Conservation (phyloP, 2,888 invertebrate genomes). For the Patella pellucida region DNA sequence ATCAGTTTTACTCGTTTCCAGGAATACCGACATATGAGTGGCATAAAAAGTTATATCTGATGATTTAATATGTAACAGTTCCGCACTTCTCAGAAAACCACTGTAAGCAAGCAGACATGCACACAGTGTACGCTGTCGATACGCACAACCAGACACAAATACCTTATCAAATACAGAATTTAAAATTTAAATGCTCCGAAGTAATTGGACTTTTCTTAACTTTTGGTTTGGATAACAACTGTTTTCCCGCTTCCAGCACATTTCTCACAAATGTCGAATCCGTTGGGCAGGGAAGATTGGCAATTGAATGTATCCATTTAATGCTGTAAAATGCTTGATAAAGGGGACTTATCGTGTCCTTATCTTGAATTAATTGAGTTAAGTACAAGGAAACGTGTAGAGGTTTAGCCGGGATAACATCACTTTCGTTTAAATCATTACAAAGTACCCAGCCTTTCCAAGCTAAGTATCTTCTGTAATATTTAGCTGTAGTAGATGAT, state of each 20-base stretch:
- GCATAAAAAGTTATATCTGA: not conserved
- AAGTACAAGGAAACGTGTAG: constrained; percentile 17
- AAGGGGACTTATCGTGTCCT: constrained; percentile 16
- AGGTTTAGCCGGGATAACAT: constrained; percentile 13
- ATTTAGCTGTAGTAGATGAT: too few species aligned
- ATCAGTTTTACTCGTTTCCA: constrained; percentile 4
- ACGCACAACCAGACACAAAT: not conserved
- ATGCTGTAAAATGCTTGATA: constrained; percentile 22
- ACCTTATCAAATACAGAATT: not conserved
- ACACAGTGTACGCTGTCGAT: not conserved
- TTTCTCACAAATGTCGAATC: constrained; percentile 14
- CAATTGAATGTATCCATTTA: constrained; percentile 18
- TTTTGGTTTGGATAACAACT: constrained; percentile 14
- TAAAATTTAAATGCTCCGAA: not conserved
- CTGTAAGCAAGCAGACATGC: not conserved
- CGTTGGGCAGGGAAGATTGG: constrained; percentile 14
- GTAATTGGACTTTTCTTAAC: constrained; percentile 20
- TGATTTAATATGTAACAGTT: not conserved
- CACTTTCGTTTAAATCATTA: too few species aligned
- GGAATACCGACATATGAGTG: constrained; percentile 2
- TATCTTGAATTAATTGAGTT: constrained; percentile 17
- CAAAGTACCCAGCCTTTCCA: too few species aligned
- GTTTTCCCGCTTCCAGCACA: constrained; percentile 18
- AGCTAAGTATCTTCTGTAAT: too few species aligned
- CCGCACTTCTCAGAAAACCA: not conserved